Base-by-base conservation (phyloP, 1,140 invertebrate species). In the Luehdorfia chinensis region DNA sequence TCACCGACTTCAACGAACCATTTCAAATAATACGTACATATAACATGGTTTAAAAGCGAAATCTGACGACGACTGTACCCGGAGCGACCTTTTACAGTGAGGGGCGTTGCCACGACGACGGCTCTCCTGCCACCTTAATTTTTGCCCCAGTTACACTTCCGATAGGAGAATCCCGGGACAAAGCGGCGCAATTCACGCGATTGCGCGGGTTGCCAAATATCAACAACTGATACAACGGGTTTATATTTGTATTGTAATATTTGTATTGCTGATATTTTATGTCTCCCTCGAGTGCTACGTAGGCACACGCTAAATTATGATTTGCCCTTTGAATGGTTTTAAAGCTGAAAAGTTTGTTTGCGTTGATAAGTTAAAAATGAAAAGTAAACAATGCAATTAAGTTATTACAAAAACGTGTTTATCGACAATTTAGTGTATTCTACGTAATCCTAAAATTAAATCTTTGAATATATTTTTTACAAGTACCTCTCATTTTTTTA, bases 51-150 rank as follows among this genome's bases (percentile, higher is more conserved):
- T 3, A 39, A 16, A 30, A 27, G 9, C 19, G 25, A 6, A 21
- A 41, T 49, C 32, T 33, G 25, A 39, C 37, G 44, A 36, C 49
- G 49, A 30, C 34, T 13, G 55, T 56, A 59, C 50, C 54, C 55
- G 32, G 53, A 56, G 60, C 52, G 53, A 32, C 39, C 8, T 9
- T 2, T 8, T 30, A 47, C 50, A 53, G 50, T 50, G 55, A 59
- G 50, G 54, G 49, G 56, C 32, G 66, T 71, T 56, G 53, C 57
- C 55, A 66, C 68, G 53, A 47, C 41, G 57, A 71, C 64, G 49
- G 50, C 18, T 36, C 57, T 51, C 44, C 30, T 18, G 14, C 25
- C 47, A 47, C 34, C 34, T 6, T 21, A 21, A 37, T 36, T 39
- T 37, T 53, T 37, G 51, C 57, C 27, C 44, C 36, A 25, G 19